These are phyloP conservation scores for Porites lobata DNA, from an alignment of 92 coral and sea anemone species.

Conservation along the genomic window DNA sequence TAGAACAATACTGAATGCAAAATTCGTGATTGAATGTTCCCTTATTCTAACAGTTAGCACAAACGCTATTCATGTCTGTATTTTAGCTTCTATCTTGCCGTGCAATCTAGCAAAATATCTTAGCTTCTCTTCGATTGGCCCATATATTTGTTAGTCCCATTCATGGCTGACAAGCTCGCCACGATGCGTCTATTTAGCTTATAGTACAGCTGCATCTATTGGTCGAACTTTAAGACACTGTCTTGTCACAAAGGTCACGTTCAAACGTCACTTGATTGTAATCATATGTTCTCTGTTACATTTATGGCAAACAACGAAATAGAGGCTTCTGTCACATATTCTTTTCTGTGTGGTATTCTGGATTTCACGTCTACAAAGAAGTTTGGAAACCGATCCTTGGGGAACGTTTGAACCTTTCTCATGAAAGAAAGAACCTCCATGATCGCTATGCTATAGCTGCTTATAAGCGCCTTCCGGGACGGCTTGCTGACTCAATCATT, in stretches of 20 bases:
- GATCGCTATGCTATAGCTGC: conserved; percentile 5
- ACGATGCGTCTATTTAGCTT: background rate
- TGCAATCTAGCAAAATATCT: background rate
- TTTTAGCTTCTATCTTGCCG: background rate
- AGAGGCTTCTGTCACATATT: background rate
- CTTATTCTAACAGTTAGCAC: too few relatives aligned
- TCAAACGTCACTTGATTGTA: background rate
- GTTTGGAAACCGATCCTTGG: too few relatives aligned
- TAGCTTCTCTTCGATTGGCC: background rate
- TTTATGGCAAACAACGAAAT: too few relatives aligned
- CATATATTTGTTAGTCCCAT: background rate
- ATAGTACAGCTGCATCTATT: background rate
- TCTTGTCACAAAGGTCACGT: background rate
- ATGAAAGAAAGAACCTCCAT: too few relatives aligned
- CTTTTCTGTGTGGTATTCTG: background rate
- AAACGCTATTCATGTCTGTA: too few relatives aligned
- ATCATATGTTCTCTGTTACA: too few relatives aligned
- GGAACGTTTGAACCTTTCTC: too few relatives aligned
- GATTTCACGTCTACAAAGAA: too few relatives aligned
- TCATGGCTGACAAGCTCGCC: background rate
- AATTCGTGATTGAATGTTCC: too few relatives aligned
- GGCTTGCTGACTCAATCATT: conserved; percentile 21
- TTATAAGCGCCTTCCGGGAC: conserved; percentile 26
- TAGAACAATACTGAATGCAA: too few relatives aligned
- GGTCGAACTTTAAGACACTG: too few relatives aligned